Base-by-base conservation (phyloP, 2,888 invertebrate genomes). In the Caenorhabditis drosophilae region DNA sequence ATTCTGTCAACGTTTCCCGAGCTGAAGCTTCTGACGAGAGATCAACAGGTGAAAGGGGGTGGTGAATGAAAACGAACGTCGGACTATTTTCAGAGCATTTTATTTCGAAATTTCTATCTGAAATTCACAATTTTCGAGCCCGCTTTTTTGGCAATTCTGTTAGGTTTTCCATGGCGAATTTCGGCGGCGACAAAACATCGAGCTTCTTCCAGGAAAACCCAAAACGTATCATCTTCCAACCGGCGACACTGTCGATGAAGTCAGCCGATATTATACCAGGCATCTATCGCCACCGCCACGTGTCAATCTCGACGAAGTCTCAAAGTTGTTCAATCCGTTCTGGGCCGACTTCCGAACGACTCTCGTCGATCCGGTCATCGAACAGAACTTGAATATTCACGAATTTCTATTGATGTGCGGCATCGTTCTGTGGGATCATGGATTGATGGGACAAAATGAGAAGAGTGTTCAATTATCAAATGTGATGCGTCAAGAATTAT, bases 111-210 rank as follows among this genome's bases (percentile, higher is more conserved):
- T 15, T 60, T 60, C 11, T 60, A 60, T 26, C 12, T 60, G 46
- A 60, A 60, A 20, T 55, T 54, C 49, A 60, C 60, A 0, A 54
- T 60, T 7, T 60, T 60, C 26, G 60, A 60, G 18, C 54, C 60
- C 0, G 60, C 60, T 4, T 60, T 34, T 27, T 27, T 60, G 12
- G 60, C 60, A 0, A 49, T 60, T 34, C 34, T 60, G 16, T 22
- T 60, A 6, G 60, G 60, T 52, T 18, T n/a, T n/a, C n/a, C n/a
- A n/a, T n/a, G n/a, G n/a, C n/a, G n/a, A n/a, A n/a, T n/a, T n/a
- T n/a, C n/a, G n/a, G n/a, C n/a, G n/a, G n/a, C n/a, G n/a, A n/a
- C n/a, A n/a, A n/a, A n/a, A n/a, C n/a, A n/a, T n/a, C n/a, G n/a
- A n/a, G n/a, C n/a, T n/a, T n/a, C n/a, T 41, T 58, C 22, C 42